Evolutionary conservation across 2,797 vertebrate species (phyloP).

Genomic region (Periparus ater): DNA sequence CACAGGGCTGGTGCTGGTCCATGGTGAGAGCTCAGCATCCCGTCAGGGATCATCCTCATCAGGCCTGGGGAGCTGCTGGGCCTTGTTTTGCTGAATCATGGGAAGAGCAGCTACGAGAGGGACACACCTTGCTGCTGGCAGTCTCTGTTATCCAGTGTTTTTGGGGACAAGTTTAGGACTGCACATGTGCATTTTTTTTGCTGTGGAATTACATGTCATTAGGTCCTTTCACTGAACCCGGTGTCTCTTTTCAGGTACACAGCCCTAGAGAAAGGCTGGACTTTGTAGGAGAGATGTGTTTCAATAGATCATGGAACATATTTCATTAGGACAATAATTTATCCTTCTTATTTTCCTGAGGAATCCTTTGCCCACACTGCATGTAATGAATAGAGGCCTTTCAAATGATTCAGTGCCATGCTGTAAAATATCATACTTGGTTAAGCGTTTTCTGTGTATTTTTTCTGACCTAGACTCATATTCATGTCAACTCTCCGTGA

Average conservation of each 20-base stretch:
- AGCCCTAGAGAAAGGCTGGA: background rate
- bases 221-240: background rate
- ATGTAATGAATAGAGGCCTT: slow-evolving; percentile 21
- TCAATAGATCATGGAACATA: background rate
- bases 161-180: background rate
- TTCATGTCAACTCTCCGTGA: slow-evolving; percentile 47
- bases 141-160: background rate
- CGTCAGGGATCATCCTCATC: background rate
- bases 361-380: slow-evolving; percentile 16
- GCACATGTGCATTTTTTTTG: background rate
- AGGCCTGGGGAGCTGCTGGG: background rate
- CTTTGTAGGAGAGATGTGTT: background rate
- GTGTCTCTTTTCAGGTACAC: background rate
- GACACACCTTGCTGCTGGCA: background rate
- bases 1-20: background rate
- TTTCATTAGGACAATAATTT: background rate
- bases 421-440: slow-evolving; percentile 45
- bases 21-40: background rate
- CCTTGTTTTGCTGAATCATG: rapidly evolving
- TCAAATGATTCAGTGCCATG: slow-evolving; percentile 12
- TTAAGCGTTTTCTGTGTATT: slow-evolving; percentile 15
- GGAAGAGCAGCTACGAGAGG: background rate
- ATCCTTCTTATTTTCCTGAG: background rate
- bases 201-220: background rate
- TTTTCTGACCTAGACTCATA: background rate